Evolutionary conservation across 2,797 vertebrate species (phyloP), one percentile per base, ranked within the genome.

Genomic region (Siniperca undulata): DNA sequence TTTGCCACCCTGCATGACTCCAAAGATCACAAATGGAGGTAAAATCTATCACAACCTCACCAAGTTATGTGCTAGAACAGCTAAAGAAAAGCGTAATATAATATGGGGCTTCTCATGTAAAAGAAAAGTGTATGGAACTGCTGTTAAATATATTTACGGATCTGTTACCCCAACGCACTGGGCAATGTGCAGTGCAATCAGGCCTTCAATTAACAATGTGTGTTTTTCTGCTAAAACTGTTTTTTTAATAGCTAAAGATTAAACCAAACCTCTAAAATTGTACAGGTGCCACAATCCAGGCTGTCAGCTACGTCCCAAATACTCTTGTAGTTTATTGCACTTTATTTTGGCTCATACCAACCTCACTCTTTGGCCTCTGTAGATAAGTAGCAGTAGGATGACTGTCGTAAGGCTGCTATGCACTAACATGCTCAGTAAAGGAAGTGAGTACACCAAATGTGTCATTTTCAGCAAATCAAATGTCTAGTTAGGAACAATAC

Each of bases 281-380:
- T 56, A 46, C 27, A 76, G 44, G 46, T 78, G 22, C 60, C 80
- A 61, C 50, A 76, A 40, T 74, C 69, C 77, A 80, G 80, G 67
- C 75, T 84, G 64, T 89, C 69, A 66, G 56, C 77, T 86, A 19
- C 30, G 59, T 83, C 82, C 83, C 71, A 79, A 87, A 87, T 78
- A 70, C 36, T 75, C 14, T 58, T 85, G 56, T 86, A 84, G 34
- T 68, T 91, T 91, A 81, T 48, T 50, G 80, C 81, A 88, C 78
- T 84, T 89, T 88, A 69, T 82, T 73, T 81, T 44, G 66, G 77
- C 74, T 76, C 68, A 24, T 53, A 55, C 48, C 68, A 36, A 46
- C 30, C 46, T 64, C 58, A 65, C 27, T 68, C 14, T 71, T 36
- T 66, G 40, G 22, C 55, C 12, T 20, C 5, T 40, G 52, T 38